Percentiles rank a stretch among this genome's conserved stretches.
phyloP scores from a whole-genome alignment of 2,888 invertebrate genomes.

The Sisyra terminalis region DNA sequence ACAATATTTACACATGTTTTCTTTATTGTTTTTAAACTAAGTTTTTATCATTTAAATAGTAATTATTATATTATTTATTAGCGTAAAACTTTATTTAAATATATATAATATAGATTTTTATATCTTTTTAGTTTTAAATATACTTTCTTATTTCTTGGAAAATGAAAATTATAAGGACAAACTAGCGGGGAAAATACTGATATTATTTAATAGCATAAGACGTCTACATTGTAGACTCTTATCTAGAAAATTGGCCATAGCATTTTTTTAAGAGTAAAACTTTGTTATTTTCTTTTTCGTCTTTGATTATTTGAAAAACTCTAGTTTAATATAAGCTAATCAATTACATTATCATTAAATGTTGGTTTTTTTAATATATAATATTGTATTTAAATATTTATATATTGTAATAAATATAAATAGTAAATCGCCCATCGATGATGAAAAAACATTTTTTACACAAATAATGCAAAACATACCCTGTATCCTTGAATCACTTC shows the following conservation, averaged over 20 bases:
- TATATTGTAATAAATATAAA: slow-evolving; percentile 9
- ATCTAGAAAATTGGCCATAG: too few species aligned
- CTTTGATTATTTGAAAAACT: neutral
- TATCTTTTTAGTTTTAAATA: neutral
- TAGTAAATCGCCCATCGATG: slow-evolving; percentile 10
- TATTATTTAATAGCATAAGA: slow-evolving; percentile 2
- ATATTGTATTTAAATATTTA: slow-evolving; percentile 9
- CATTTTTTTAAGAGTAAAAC: too few species aligned
- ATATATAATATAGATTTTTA: neutral
- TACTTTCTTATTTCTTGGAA: neutral
- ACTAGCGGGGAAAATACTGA: slow-evolving; percentile 9
- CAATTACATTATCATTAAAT: slow-evolving; percentile 4
- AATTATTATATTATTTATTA: slow-evolving; percentile 1
- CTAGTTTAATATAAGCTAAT: neutral
- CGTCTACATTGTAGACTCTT: neutral
- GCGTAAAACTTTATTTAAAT: neutral
- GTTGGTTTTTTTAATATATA: slow-evolving; percentile 6
- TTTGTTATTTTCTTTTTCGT: slow-evolving; percentile 5
- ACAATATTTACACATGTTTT: neutral
- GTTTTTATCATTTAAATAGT: slow-evolving; percentile 1
- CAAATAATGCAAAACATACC: slow-evolving; percentile 88
- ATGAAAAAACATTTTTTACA: slow-evolving; percentile 35
- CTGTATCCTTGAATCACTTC: slow-evolving; percentile 81
- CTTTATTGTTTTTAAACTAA: neutral
- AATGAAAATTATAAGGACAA: slow-evolving; percentile 1